phyloP scores from a whole-genome alignment of 2,113 vertebrate species.

The Empidonax traillii region DNA sequence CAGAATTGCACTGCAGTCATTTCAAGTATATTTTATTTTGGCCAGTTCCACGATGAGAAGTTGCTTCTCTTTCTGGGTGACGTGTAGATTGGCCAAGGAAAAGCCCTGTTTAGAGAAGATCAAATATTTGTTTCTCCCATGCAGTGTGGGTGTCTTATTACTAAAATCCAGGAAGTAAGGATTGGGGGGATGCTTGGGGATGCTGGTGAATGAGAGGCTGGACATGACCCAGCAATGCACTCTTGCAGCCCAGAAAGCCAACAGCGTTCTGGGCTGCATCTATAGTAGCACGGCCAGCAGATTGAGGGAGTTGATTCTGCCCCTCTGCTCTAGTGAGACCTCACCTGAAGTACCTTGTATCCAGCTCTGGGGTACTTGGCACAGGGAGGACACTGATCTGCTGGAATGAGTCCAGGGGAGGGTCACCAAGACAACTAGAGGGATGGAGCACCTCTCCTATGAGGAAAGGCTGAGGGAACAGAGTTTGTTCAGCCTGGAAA shows the following conservation, averaged over 20 bases:
- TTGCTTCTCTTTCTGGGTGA: neutral
- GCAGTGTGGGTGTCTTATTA: neutral
- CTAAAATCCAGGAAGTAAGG: neutral
- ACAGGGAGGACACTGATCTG: neutral
- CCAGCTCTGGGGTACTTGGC: neutral
- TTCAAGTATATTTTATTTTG: neutral
- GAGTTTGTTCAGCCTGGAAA: neutral
- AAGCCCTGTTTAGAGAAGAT: neutral
- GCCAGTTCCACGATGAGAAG: neutral
- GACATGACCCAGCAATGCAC: neutral
- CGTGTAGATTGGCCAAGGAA: neutral
- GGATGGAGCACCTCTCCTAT: neutral
- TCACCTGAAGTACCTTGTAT: neutral
- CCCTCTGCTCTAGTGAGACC: neutral
- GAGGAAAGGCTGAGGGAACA: no score
- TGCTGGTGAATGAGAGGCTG: neutral
- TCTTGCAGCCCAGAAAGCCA: neutral
- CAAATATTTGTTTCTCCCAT: neutral
- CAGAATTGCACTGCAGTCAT: neutral
- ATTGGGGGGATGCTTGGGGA: rapidly evolving
- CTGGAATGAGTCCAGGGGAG: neutral
- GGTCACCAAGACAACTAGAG: neutral
- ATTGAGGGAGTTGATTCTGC: neutral
- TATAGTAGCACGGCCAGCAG: rapidly evolving
- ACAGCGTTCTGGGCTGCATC: rapidly evolving